A percentile compares a stretch with the other conserved stretches of the same genome.
Evolutionary conservation across 2,113 vertebrate species (phyloP).

Genomic region (Lepus europaeus): DNA sequence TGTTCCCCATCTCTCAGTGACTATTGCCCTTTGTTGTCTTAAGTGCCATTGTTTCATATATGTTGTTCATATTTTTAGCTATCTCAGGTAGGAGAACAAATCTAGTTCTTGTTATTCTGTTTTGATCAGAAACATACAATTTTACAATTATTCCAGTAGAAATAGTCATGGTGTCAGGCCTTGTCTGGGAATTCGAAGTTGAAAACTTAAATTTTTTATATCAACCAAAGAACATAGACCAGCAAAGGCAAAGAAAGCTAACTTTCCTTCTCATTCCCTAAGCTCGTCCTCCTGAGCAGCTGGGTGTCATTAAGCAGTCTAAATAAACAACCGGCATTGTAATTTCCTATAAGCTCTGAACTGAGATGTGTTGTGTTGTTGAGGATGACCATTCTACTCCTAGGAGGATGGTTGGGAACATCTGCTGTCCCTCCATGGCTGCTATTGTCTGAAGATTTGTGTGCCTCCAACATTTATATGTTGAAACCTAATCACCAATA

Average conservation of each 20-base stretch:
- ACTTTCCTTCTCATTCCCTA: neutral
- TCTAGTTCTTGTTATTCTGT: neutral
- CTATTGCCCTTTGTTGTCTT: neutral
- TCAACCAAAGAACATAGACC: neutral
- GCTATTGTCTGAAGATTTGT: neutral
- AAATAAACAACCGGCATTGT: neutral
- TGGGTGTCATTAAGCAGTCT: neutral
- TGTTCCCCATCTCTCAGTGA: neutral
- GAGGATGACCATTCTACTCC: neutral
- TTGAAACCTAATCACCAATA: neutral
- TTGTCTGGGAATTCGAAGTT: neutral
- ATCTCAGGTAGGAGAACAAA: neutral
- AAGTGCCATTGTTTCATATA: neutral
- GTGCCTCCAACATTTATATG: neutral
- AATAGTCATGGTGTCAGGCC: neutral
- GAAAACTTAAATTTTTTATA: neutral
- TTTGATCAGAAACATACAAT: neutral
- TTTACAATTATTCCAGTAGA: neutral
- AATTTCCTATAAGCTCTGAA: neutral
- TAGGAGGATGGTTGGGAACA: neutral
- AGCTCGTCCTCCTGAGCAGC: neutral
- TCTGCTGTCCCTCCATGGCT: neutral
- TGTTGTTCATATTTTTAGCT: neutral
- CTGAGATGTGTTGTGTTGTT: neutral
- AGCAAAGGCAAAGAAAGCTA: neutral